Conservation (phyloP, 2,113 vertebrate species). For the Chlamydotis undulata region DNA sequence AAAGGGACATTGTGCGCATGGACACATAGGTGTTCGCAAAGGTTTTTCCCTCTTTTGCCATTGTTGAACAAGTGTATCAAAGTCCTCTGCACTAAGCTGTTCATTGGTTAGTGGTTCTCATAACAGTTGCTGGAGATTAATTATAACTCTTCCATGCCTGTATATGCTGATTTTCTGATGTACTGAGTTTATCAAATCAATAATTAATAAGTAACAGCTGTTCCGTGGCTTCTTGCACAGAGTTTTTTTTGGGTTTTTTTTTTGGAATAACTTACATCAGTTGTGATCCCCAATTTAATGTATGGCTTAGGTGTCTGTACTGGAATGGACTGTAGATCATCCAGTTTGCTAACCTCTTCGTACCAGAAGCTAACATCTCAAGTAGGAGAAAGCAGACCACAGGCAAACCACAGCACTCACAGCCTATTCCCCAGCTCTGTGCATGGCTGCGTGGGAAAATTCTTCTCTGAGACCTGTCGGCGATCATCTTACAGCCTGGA, state of each 20-base stretch:
- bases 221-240: not conserved
- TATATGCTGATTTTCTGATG: not conserved
- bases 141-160: not conserved
- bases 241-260: not conserved
- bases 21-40: not conserved
- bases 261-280: not conserved
- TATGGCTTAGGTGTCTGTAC: not conserved
- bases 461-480: not conserved
- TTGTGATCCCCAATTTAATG: not conserved
- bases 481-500: conserved; percentile 4
- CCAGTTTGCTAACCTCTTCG: not conserved
- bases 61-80: not conserved
- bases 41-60: not conserved
- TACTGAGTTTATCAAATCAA: not conserved
- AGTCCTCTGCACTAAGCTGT: not conserved
- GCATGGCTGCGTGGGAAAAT: conserved; percentile 14
- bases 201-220: not conserved
- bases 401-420: not conserved
- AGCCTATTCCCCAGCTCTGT: not conserved
- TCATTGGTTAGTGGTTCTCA: not conserved
- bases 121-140: not conserved
- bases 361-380: not conserved
- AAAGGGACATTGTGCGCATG: not conserved
- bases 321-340: not conserved
- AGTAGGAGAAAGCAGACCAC: not conserved